Base-by-base conservation (phyloP, 2,113 vertebrate species). In the Microtus oregoni region DNA sequence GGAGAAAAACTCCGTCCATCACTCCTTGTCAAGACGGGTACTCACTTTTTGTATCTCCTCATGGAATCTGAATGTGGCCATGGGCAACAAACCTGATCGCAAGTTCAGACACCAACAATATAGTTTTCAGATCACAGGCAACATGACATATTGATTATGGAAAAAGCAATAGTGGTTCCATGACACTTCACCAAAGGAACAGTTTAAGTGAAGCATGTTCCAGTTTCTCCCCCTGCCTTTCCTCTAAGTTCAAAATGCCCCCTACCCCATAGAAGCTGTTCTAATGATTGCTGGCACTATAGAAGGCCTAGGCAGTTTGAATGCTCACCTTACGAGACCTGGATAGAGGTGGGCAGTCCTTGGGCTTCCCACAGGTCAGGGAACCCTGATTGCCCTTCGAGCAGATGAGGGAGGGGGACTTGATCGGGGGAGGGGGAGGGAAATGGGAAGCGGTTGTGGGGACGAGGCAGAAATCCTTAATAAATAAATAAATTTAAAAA, bases 181-280 rank as follows among this genome's bases (percentile, higher is more conserved):
- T 76, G 63, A 83, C 55, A 55, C 24, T 82, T 91, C 75, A 63
- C 50, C 24, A 47, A 89, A 91, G 88, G 67, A 81, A 63, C 65
- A 94, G 58, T 82, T 86, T 35, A 78, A 77, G 75, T 63, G n/a
- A 86, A 93, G 73, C 14, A 50, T 30, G 75, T 28, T 81, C 81
- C 61, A 19, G 11, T 88, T 90, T 94, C 85, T 58, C 65, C 82
- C 58, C 87, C 93, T 87, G 82, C n/a, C 63, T 95, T 96, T 82
- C 65, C 44, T 92, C 41, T 82, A 88, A 78, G 38, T 95, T 75
- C 50, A 35, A 76, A 92, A 85, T 77, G 89, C 78, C 91, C 92
- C 50, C 50, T 13, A 90, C 44, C 61, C 96, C 90, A 41, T 75
- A 89, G 41, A 95, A 86, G 92, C 67, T 79, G 38, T 91, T 94